Evolutionary conservation across 2,797 vertebrate species (phyloP).

Genomic region (Enoplosus armatus): DNA sequence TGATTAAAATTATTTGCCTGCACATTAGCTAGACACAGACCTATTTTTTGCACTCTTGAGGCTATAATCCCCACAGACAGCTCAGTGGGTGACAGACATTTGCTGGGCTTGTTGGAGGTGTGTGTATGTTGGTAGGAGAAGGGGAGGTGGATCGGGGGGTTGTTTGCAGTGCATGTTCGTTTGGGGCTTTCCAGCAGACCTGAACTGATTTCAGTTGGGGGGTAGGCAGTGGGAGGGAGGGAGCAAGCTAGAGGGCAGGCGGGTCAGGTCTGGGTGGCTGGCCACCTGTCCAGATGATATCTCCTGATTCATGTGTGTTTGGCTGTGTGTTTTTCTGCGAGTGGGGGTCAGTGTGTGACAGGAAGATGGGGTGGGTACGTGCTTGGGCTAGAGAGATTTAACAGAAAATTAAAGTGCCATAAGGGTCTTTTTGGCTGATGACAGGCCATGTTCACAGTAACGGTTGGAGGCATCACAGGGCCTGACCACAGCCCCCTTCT

Average conservation of each 20-base stretch:
- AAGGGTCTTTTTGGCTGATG: conserved; percentile 72
- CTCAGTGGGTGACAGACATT: conserved; percentile 83
- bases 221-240: conserved; percentile 39
- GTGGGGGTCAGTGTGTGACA: conserved; percentile 33
- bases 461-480: conserved; percentile 62
- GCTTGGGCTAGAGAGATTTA: conserved; percentile 47
- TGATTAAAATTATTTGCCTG: conserved; percentile 46
- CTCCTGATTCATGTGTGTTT: conserved; percentile 69
- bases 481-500: conserved; percentile 43
- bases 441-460: conserved; percentile 64
- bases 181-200: conserved; percentile 84
- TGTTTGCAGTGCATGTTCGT: conserved; percentile 72
- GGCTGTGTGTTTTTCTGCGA: conserved; percentile 48
- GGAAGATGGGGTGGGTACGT: conserved; percentile 27
- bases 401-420: conserved; percentile 79
- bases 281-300: conserved; percentile 88
- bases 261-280: conserved; percentile 85
- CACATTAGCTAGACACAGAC: conserved; percentile 55
- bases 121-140: conserved; percentile 47
- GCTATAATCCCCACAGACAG: conserved; percentile 79
- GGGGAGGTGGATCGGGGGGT: conserved; percentile 19
- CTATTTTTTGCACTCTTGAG: conserved; percentile 48
- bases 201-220: conserved; percentile 82
- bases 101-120: conserved; percentile 66
- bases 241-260: conserved; percentile 69